Percentiles rank a stretch among this genome's conserved stretches.
Evolutionary conservation across 2,113 vertebrate species (phyloP).

Genomic region (Elgaria multicarinata): DNA sequence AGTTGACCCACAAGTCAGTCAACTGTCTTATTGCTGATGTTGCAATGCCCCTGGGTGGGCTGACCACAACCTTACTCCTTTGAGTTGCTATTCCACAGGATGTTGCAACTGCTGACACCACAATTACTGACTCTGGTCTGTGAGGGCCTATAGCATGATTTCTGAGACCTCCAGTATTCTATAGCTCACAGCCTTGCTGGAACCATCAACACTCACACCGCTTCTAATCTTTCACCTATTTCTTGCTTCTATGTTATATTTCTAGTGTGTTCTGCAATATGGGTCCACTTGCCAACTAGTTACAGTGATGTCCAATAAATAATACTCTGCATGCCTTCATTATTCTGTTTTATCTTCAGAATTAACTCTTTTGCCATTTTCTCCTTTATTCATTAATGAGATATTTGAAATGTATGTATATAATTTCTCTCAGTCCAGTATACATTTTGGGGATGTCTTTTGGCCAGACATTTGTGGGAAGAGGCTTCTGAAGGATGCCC

Average conservation of each 20-base stretch:
- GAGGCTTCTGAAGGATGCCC: conserved; percentile 25
- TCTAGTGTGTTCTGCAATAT: conserved; percentile 45
- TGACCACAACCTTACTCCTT: no score
- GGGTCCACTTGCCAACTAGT: conserved; percentile 35
- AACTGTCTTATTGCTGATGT: no score
- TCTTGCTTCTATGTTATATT: conserved; percentile 32
- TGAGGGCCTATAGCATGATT: no score
- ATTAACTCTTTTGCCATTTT: conserved; percentile 16
- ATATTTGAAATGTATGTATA: not conserved
- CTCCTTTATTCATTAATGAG: not conserved
- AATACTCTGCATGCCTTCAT: conserved; percentile 29
- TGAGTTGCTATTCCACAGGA: no score
- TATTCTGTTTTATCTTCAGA: conserved; percentile 43
- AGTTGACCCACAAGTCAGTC: no score
- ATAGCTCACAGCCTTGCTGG: no score
- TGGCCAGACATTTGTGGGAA: conserved; percentile 35
- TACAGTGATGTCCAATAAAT: conserved; percentile 44
- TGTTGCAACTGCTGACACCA: no score
- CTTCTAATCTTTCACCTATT: conserved; percentile 13
- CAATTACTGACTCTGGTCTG: no score
- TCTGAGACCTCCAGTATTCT: no score
- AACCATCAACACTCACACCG: no score
- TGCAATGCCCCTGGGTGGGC: no score
- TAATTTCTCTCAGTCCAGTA: conserved; percentile 25
- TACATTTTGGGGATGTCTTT: conserved; percentile 35